Conservation (phyloP, 2,888 invertebrate genomes). For the Andricus quercusramuli region DNA sequence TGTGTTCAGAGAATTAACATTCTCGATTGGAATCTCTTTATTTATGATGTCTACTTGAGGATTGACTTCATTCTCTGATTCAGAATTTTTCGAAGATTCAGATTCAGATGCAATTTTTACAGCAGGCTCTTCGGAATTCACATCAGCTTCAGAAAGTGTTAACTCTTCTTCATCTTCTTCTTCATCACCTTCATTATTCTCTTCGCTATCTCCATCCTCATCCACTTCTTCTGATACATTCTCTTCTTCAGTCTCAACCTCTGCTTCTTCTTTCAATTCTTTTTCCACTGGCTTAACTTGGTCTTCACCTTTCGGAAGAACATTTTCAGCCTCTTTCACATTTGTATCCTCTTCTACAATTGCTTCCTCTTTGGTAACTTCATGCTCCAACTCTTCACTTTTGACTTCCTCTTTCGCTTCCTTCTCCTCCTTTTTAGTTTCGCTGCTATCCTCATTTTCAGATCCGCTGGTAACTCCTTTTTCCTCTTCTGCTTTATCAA, state of each 20-base stretch:
- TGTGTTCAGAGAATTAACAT: background rate
- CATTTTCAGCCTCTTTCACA: conserved; percentile 16
- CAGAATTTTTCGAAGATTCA: conserved; percentile 8
- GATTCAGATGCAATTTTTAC: conserved; percentile 14
- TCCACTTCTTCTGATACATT: conserved; percentile 57
- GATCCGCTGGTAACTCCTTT: background rate
- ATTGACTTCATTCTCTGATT: background rate
- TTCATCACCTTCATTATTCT: conserved; percentile 51
- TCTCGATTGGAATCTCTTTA: background rate
- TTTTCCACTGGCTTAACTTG: background rate
- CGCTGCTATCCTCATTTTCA: background rate
- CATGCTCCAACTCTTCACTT: background rate
- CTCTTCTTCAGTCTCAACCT: background rate
- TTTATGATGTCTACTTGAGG: background rate
- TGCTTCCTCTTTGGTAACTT: conserved; percentile 40
- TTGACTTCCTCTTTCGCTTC: background rate
- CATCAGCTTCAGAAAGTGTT: conserved; percentile 41
- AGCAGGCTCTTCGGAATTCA: conserved; percentile 33
- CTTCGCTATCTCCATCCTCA: conserved; percentile 48
- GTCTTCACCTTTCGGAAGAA: background rate
- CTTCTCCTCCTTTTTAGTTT: conserved; percentile 2
- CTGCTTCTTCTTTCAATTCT: conserved; percentile 50
- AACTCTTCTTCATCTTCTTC: conserved; percentile 49
- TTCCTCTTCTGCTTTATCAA: conserved; percentile 11
- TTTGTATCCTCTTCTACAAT: conserved; percentile 37